These are phyloP conservation scores for Cephus pulcher DNA, from an alignment of 2,888 invertebrate genomes.

Conservation along the genomic window DNA sequence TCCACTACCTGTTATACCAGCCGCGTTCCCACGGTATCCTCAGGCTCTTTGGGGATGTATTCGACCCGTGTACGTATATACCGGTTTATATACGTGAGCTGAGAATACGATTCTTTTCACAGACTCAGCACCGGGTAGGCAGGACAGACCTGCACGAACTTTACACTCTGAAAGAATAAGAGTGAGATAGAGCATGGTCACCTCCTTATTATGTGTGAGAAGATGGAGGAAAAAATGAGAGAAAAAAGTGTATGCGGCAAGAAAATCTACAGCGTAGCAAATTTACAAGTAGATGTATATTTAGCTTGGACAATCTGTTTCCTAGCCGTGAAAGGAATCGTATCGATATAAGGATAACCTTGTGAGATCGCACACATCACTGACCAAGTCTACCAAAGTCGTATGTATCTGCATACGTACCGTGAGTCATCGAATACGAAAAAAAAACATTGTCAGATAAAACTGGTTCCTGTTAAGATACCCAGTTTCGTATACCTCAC, in stretches of 20 bases:
- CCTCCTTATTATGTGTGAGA: not conserved
- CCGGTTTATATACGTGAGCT: not conserved
- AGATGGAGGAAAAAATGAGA: not conserved
- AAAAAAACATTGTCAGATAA: not conserved
- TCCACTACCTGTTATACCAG: constrained; percentile 50
- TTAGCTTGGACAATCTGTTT: not conserved
- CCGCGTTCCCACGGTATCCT: constrained; percentile 43
- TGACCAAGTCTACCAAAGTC: constrained; percentile 6
- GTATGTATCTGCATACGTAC: constrained; percentile 2
- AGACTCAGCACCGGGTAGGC: not conserved
- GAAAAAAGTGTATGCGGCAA: not conserved
- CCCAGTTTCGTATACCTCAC: not conserved
- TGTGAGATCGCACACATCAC: constrained; percentile 4
- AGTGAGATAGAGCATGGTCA: not conserved
- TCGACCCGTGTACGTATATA: not conserved
- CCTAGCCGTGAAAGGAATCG: not conserved
- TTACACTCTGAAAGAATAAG: not conserved
- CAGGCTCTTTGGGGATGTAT: not conserved
- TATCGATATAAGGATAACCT: not conserved
- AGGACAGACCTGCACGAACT: not conserved
- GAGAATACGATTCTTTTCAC: not conserved
- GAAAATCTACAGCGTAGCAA: not conserved
- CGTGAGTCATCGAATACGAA: not conserved
- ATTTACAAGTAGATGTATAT: not conserved
- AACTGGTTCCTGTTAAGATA: not conserved